Conservation (phyloP, 1,140 invertebrate genomes). For the Cataglyphis hispanica region DNA sequence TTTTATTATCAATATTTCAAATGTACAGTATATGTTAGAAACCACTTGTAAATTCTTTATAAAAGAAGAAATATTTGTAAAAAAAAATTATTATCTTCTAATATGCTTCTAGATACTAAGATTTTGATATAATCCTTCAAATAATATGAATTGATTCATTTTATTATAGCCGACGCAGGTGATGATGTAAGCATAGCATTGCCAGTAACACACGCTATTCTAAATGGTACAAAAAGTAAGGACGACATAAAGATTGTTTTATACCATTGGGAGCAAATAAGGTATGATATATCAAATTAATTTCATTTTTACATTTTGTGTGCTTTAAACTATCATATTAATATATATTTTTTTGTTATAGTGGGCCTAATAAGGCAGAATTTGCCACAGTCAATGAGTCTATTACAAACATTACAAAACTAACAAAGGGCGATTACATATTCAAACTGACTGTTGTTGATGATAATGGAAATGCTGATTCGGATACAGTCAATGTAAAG, state of each 20-base stretch:
- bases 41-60: not conserved
- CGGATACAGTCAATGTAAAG: conserved; percentile 90
- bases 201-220: conserved; percentile 91
- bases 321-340: conserved; percentile 1
- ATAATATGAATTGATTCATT: conserved; percentile 56
- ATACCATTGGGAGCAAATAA: conserved; percentile 94
- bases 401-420: conserved; percentile 91
- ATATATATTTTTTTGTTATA: conserved; percentile 73
- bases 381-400: conserved; percentile 87
- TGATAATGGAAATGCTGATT: conserved; percentile 92
- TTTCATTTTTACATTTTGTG: conserved; percentile 14
- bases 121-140: conserved; percentile 19
- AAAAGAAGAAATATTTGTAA: not conserved
- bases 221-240: conserved; percentile 94
- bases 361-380: conserved; percentile 87
- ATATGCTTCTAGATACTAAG: too few relatives aligned
- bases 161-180: conserved; percentile 88
- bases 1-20: conserved; percentile 20
- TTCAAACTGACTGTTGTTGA: conserved; percentile 95
- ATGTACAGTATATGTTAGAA: not conserved
- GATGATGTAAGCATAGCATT: conserved; percentile 90
- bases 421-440: conserved; percentile 94
- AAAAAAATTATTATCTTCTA: not conserved
- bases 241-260: conserved; percentile 94
- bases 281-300: conserved; percentile 70